A percentile compares a stretch with the other conserved stretches of the same genome.
These are phyloP conservation scores for Aelia acuminata DNA, from an alignment of 2,888 invertebrate genomes.

Conservation along the genomic window DNA sequence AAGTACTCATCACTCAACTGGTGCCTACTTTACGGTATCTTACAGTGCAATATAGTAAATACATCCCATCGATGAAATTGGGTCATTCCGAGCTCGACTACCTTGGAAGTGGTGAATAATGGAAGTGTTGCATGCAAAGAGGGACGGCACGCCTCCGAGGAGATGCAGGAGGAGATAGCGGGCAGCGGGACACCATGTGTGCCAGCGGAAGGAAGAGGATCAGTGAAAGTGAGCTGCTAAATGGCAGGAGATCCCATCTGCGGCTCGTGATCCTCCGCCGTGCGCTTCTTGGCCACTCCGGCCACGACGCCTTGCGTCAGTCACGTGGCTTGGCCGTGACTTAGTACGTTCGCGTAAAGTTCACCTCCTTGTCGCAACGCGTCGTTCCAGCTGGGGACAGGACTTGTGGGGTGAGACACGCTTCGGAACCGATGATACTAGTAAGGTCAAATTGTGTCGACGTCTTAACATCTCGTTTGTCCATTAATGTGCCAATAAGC, in stretches of 20 bases:
- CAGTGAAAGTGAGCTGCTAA: slow-evolving; percentile 44
- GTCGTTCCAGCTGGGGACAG: background rate
- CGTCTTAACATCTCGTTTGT: background rate
- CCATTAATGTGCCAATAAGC: background rate
- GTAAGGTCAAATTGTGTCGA: background rate
- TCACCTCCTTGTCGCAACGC: slow-evolving; percentile 35
- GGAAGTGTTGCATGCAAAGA: slow-evolving; percentile 18
- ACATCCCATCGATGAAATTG: background rate
- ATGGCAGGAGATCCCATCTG: slow-evolving; percentile 13
- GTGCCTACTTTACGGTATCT: too few relatives aligned
- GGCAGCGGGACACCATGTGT: background rate
- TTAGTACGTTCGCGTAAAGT: slow-evolving; percentile 29
- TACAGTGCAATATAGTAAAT: too few relatives aligned
- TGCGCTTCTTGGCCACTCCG: slow-evolving; percentile 51
- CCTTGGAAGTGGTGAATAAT: slow-evolving; percentile 1
- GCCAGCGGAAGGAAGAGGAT: slow-evolving; percentile 2
- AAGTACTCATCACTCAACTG: too few relatives aligned
- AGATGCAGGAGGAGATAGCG: background rate
- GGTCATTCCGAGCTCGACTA: slow-evolving; percentile 3
- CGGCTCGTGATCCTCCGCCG: background rate
- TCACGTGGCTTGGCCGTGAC: slow-evolving; percentile 41
- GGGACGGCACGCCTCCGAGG: background rate
- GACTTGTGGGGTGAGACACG: background rate
- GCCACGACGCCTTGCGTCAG: slow-evolving; percentile 52
- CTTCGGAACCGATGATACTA: background rate